Evolutionary conservation across 2,113 vertebrate species (phyloP), one percentile per base, ranked within the genome.

Genomic region (Calyptomena viridis): DNA sequence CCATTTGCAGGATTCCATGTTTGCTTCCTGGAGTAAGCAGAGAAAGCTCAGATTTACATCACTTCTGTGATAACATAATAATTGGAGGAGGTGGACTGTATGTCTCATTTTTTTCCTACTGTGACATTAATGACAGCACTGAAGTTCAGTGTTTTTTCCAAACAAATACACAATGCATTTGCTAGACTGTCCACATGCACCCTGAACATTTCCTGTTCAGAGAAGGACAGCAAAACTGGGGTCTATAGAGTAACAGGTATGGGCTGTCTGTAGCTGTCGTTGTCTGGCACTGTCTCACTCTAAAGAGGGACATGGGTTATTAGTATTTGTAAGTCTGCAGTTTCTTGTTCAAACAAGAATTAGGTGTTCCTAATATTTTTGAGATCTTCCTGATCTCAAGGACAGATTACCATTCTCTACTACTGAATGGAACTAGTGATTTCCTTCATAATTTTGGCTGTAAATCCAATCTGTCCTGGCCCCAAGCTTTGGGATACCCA

Each of bases 391-490:
- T 47, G 39, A 47, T 47, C 22, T 77, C 56, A 37, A 42, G 25
- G 35, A 64, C 42, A 37, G n/a, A 46, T 52, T n/a, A 17, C 44
- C 67, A 23, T 64, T 90, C 68, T 90, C 24, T 81, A 40, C 44
- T 75, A 30, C 56, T 90, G 35, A 75, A 78, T 37, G 30, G 47
- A 53, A 95, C 40, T 56, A 80, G 30, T 0, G 0, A 68, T 82
- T 93, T 93, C 33, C 75, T 77, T 59, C 80, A 52, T 28, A 75
- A 79, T 83, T 92, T 89, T 92, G 67, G 15, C 68, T 94, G 35
- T 59, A 56, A 76, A 93, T 67, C 49, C 49, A 90, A 60, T 66
- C 74, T 85, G 42, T 77, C 28, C 14, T 40, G 80, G 59, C 74
- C 80, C 62, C 81, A 69, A 66, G 66, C 78, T 75, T 93, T 76